A percentile compares a stretch with the other conserved stretches of the same genome.
These are phyloP conservation scores for Strix uralensis DNA, from an alignment of 2,113 vertebrate species.

Conservation along the genomic window DNA sequence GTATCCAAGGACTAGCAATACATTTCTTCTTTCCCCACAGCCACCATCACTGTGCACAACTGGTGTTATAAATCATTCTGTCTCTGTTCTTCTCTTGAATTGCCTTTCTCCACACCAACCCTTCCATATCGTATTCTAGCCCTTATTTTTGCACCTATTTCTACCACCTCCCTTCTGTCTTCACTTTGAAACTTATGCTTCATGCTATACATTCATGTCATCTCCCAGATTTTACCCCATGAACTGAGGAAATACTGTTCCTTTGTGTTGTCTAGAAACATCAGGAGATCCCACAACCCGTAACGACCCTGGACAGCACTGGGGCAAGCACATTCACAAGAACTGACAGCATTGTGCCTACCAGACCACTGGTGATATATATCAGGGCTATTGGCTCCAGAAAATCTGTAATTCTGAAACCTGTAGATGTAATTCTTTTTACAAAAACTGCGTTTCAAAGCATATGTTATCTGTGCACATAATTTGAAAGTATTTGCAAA, in stretches of 20 bases:
- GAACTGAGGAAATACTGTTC: background rate
- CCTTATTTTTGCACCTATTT: background rate
- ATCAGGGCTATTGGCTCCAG: background rate
- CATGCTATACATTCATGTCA: fast-evolving
- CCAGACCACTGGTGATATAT: background rate
- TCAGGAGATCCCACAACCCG: background rate
- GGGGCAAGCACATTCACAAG: background rate
- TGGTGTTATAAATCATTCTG: background rate
- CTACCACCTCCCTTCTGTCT: background rate
- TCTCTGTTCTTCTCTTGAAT: background rate
- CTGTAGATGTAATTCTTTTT: background rate
- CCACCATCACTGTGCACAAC: background rate
- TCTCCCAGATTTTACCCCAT: background rate
- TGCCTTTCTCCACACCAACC: background rate
- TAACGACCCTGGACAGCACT: fast-evolving
- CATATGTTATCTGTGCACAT: background rate
- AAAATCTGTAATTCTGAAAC: background rate
- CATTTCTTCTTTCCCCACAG: background rate
- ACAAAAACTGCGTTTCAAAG: background rate
- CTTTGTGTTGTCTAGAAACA: background rate
- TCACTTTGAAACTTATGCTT: background rate
- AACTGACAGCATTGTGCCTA: background rate
- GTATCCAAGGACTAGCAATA: background rate
- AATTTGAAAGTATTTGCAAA: background rate
- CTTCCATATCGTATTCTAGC: background rate